phyloP scores from a whole-genome alignment of 2,113 vertebrate genomes.

The Cricetomys ansorgei region DNA sequence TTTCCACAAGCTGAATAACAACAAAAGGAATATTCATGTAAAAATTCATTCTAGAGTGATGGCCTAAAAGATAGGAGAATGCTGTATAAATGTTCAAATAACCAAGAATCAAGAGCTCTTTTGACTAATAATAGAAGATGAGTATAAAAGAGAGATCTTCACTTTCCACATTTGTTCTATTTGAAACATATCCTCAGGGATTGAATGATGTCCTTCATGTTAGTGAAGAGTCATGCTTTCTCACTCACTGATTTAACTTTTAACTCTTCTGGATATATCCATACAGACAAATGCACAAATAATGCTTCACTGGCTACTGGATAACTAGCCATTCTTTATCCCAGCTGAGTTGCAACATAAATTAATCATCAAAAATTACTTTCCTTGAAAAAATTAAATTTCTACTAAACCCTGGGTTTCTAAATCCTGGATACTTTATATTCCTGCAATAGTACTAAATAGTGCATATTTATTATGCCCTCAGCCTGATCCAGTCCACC shows the following conservation, averaged over 20 bases:
- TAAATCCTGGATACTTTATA: background rate
- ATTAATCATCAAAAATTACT: background rate
- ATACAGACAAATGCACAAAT: background rate
- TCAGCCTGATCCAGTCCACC: background rate
- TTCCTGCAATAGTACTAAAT: background rate
- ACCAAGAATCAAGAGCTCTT: background rate
- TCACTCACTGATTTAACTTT: background rate
- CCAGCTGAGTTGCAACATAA: background rate
- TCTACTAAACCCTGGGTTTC: background rate
- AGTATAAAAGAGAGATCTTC: background rate
- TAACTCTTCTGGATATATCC: background rate
- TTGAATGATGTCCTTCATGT: background rate
- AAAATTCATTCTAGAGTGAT: background rate
- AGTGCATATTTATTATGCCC: background rate
- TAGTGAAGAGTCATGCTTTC: background rate
- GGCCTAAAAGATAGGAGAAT: background rate
- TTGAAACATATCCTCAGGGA: background rate
- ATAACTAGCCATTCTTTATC: background rate
- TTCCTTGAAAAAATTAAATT: background rate
- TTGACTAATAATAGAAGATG: background rate
- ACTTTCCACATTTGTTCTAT: background rate
- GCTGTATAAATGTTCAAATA: no score
- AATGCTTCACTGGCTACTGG: background rate
- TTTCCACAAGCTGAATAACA: background rate
- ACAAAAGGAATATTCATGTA: background rate